Base-by-base conservation (phyloP, 2,888 invertebrate species). In the Strigamia maritima region DNA sequence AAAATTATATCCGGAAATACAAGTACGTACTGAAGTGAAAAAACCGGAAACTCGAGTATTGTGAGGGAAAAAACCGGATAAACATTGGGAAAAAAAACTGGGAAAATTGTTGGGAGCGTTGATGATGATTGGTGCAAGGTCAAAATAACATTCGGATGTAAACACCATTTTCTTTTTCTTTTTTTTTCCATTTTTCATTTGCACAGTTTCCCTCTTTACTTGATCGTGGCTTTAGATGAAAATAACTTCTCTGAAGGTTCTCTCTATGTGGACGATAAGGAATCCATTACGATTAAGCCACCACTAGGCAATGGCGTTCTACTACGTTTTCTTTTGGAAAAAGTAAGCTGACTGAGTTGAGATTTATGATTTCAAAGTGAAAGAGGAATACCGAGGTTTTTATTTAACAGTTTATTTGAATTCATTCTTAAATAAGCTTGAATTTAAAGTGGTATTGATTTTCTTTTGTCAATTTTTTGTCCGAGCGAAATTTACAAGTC, bases 231-330 rank as follows among this genome's bases (percentile, higher is more conserved):
- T 44, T 77, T 83, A 78, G 80, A 83, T 80, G 79, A 80, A 44
- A 65, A 79, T 31, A 76, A 38, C 40, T 75, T 79, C 76, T 82
- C 83, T 31, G 78, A 76, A 78, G 83, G 83, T 38, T 65, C 79
- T 0, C 79, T 83, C 8, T 83, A 81, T 79, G 82, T 82, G 83
- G 83, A 83, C 79, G 83, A 83, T 79, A 82, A 82, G 38, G 65
- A 76, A 70, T 70, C 70, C 70, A 70, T 70, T 70, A 70, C 28
- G 14, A 28, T 28, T 16, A 70, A 70, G 70, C 70, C 70, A 26
- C 70, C 70, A n/a, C 28, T 70, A 16, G 28, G 70, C 70, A 70
- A 70, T 24, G 70, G 70, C 14, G 70, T 70, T 26, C 26, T 70
- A n/a, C 70, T 28, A 26, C 70, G 28, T 14, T 70, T 70, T 26